Base-by-base conservation (phyloP, 2,113 vertebrate genomes). In the Nycticebus coucang region DNA sequence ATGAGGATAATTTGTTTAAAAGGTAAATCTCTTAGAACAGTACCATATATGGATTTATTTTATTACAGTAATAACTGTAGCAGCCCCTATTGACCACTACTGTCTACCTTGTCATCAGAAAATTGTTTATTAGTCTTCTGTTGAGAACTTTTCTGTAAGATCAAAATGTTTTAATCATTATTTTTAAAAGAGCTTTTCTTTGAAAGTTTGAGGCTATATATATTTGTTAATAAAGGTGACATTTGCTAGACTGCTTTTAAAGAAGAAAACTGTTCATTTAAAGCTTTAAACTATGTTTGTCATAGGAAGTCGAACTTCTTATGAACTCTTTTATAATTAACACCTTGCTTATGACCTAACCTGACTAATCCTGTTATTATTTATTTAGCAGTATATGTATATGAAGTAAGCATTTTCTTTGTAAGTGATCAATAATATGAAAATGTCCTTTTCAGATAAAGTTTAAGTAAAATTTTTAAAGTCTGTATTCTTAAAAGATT, bases 81-180 rank as follows among this genome's bases (percentile, higher is more conserved):
- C 7, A 30, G 12, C 77, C 50, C 62, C 50, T 50, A 9, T 3
- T 77, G 57, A 66, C 92, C 13, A 64, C 8, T 33, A 2, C 11
- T 75, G 26, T 78, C 30, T 62, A 10, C 81, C 13, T 50, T 57
- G 14, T 82, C 21, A 75, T 80, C 1, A 0, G 19, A 66, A 79
- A 82, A 45, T 53, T 91, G 28, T 72, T 86, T 75, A 22, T 81
- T 91, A 26, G 4, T 64, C 21, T 77, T 60, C 15, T 81, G 6
- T 78, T 95, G 69, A 74, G 37, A 88, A 55, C 7, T 90, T 87
- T 84, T 82, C 26, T 78, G 1, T 91, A 19, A 50, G 59, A 91
- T 72, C 78, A 80, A 75, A 91, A 95, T 69, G 41, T 87, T 81
- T 83, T 84, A 69, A 83, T 94, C 84, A 53, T 57, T 82, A 74